A percentile compares a stretch with the other conserved stretches of the same genome.
Conservation (phyloP, 2,113 vertebrate genomes). For the Xiphophorus maculatus region DNA sequence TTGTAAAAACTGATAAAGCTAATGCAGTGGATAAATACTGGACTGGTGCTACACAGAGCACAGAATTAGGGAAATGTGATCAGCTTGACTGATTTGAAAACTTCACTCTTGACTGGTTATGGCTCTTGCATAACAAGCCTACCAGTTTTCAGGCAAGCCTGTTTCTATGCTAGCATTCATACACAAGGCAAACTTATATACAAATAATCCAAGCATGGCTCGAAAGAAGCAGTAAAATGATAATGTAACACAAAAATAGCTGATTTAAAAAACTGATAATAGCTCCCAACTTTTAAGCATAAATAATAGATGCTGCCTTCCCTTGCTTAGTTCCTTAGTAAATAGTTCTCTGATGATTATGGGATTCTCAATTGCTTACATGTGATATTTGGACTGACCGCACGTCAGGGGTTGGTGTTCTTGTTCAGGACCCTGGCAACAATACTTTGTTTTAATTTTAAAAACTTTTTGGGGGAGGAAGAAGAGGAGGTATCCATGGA, state of each 20-base stretch:
- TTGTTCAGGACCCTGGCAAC: too few relatives aligned
- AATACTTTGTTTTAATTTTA: too few relatives aligned
- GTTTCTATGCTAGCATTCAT: not conserved
- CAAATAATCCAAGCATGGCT: not conserved
- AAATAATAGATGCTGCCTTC: too few relatives aligned
- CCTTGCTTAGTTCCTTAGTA: too few relatives aligned
- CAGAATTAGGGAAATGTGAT: constrained; percentile 41
- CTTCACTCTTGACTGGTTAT: constrained; percentile 27
- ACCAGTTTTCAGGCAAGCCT: not conserved
- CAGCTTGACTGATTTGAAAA: constrained; percentile 24
- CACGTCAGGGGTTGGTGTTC: too few relatives aligned
- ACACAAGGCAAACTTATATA: not conserved
- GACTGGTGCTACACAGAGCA: constrained; percentile 4
- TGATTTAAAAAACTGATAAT: not conserved
- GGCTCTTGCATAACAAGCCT: constrained; percentile 8
- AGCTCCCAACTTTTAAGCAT: too few relatives aligned
- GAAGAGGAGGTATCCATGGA: too few relatives aligned
- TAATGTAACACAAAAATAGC: not conserved
- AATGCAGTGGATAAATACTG: not conserved
- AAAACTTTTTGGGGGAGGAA: too few relatives aligned
- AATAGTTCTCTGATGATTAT: not conserved
- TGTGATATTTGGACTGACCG: too few relatives aligned
- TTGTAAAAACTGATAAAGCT: constrained; percentile 1
- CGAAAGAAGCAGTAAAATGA: not conserved
- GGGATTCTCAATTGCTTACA: too few relatives aligned